Percentiles rank a stretch among this genome's conserved stretches.
phyloP scores from a whole-genome alignment of 2,797 vertebrate genomes.

The Amblyraja radiata region DNA sequence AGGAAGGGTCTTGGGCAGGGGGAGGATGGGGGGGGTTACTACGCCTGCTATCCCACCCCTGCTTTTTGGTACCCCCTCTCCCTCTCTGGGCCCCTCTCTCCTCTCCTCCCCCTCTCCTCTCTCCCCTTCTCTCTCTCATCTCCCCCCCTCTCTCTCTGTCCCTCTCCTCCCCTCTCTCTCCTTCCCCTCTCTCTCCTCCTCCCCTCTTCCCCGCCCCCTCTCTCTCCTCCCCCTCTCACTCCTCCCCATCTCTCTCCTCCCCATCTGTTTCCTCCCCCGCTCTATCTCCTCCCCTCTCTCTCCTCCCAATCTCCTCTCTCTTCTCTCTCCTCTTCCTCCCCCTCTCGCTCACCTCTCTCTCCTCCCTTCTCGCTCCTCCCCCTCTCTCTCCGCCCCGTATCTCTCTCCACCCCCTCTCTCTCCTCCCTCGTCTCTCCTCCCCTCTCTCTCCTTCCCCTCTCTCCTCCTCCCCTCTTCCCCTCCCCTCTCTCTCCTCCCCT shows the following conservation, averaged over 20 bases:
- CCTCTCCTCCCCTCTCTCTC: neutral
- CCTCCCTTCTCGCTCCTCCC: constrained; percentile 30
- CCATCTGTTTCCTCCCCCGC: constrained; percentile 44
- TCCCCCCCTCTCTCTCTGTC: constrained; percentile 36
- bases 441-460: constrained; percentile 39
- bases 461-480: constrained; percentile 48
- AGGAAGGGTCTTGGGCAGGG: neutral
- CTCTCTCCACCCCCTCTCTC: neutral
- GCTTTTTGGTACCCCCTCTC: no score
- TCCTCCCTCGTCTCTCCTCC: constrained; percentile 43
- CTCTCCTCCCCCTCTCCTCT: neutral
- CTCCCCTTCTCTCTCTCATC: neutral
- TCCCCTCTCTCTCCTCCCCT: constrained; percentile 49
- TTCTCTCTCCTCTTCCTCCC: neutral
- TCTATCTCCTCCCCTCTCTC: constrained; percentile 36
- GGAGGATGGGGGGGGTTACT: no score
- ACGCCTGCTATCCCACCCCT: no score
- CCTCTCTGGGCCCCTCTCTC: no score
- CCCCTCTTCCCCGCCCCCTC: constrained; percentile 15
- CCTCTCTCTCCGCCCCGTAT: no score
- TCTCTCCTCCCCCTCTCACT: neutral
- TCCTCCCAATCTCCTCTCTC: constrained; percentile 38
- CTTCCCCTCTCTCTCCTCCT: no score
- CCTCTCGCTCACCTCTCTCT: constrained; percentile 31
- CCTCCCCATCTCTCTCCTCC: constrained; percentile 44